Conservation (phyloP, 2,797 vertebrate genomes). For the Hypotaenidia philippensis region DNA sequence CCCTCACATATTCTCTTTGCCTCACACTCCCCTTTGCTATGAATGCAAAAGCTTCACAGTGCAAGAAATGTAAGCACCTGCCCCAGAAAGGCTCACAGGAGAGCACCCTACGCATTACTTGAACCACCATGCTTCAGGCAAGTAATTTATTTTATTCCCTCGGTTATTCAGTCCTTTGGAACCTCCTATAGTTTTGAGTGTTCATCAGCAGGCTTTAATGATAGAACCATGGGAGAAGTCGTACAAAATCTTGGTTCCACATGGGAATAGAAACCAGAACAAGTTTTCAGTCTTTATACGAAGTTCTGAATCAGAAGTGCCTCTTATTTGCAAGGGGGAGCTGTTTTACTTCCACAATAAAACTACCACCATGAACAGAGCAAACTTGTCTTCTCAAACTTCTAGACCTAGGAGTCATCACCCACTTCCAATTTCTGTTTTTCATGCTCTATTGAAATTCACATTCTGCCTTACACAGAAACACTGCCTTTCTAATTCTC, state of each 20-base stretch:
- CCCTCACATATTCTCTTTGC: neutral
- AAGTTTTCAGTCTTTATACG: neutral
- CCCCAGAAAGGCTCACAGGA: neutral
- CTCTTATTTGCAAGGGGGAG: neutral
- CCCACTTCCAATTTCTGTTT: neutral
- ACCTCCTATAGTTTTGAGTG: neutral
- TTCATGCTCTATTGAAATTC: neutral
- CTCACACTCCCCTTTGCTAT: neutral
- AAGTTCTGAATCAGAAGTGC: neutral
- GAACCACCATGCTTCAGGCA: neutral
- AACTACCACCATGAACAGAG: neutral
- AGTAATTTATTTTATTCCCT: neutral
- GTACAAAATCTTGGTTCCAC: neutral
- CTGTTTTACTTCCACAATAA: neutral
- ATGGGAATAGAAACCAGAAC: neutral
- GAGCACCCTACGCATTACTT: neutral
- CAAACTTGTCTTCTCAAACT: neutral
- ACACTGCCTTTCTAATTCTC: neutral
- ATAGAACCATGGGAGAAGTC: neutral
- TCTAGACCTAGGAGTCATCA: neutral
- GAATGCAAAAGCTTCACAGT: neutral
- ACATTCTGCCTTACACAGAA: neutral
- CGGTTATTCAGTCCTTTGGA: neutral
- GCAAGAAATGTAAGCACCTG: neutral
- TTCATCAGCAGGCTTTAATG: neutral